phyloP scores from a whole-genome alignment of 2,797 vertebrate species.

The Leontopithecus rosalia region DNA sequence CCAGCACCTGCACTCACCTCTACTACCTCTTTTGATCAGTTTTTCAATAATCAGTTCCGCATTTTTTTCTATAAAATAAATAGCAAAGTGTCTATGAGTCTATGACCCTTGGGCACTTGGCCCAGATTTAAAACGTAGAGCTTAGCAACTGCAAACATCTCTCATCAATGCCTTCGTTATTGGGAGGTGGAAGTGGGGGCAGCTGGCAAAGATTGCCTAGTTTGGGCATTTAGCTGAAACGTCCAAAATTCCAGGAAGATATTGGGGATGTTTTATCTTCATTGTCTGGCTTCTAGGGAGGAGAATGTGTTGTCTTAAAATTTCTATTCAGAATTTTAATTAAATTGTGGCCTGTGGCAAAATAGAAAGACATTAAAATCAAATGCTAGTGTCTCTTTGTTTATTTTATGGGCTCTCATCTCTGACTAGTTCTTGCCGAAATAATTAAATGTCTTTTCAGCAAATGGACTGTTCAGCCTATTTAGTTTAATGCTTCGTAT shows the following conservation, averaged over 20 bases:
- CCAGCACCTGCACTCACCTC: neutral
- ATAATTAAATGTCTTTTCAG: constrained; percentile 65
- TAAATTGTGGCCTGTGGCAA: constrained; percentile 71
- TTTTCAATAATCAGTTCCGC: neutral
- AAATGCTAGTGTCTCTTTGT: constrained; percentile 59
- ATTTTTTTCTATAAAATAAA: constrained; percentile 49
- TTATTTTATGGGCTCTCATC: constrained; percentile 40
- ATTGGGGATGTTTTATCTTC: constrained; percentile 40
- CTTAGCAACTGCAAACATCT: constrained; percentile 44
- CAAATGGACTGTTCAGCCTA: constrained; percentile 65
- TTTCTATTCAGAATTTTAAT: constrained; percentile 74
- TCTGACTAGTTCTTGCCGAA: constrained; percentile 67
- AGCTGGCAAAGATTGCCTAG: neutral
- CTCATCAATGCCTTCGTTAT: neutral
- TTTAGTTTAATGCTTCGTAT: constrained; percentile 71
- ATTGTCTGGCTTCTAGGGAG: constrained; percentile 46
- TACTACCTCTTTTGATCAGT: neutral
- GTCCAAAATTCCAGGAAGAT: constrained; percentile 46
- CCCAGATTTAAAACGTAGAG: constrained; percentile 46
- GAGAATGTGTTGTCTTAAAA: constrained; percentile 50
- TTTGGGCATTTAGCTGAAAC: constrained; percentile 45
- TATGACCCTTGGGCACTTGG: neutral
- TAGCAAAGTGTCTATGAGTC: neutral
- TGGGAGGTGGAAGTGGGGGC: fast-evolving
- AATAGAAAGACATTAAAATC: constrained; percentile 75